Conservation (phyloP, 1,140 invertebrate species). For the Ips nitidus region DNA sequence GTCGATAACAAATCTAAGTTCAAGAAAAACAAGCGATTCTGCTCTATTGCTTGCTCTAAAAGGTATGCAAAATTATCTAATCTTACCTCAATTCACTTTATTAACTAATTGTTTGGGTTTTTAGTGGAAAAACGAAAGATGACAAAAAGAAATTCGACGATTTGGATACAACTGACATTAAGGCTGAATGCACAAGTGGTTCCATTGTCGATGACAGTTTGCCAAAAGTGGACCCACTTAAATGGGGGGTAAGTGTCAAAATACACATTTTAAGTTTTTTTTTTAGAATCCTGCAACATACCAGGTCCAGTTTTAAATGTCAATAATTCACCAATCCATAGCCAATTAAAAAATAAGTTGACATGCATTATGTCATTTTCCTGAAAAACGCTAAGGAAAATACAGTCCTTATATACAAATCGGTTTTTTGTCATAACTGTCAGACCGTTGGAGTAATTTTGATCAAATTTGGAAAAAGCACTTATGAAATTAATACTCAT, state of each 20-base stretch:
- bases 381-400: too few species aligned
- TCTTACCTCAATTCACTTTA: not conserved
- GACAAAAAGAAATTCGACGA: constrained; percentile 54
- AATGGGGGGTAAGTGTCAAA: constrained; percentile 67
- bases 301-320: too few species aligned
- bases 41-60: constrained; percentile 75
- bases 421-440: too few species aligned
- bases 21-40: constrained; percentile 77
- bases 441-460: too few species aligned
- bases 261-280: not conserved
- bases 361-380: too few species aligned
- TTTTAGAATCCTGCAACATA: too few species aligned
- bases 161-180: constrained; percentile 53
- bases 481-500: too few species aligned
- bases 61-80: constrained; percentile 48
- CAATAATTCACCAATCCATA: too few species aligned
- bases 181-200: constrained; percentile 53
- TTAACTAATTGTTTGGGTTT: constrained; percentile 12
- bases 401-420: too few species aligned
- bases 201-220: constrained; percentile 50
- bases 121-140: constrained; percentile 46
- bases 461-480: too few species aligned
- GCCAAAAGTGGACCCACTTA: constrained; percentile 68
- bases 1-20: constrained; percentile 71
- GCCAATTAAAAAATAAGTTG: too few species aligned